phyloP scores from a whole-genome alignment of 2,113 vertebrate genomes.

The Menura novaehollandiae region DNA sequence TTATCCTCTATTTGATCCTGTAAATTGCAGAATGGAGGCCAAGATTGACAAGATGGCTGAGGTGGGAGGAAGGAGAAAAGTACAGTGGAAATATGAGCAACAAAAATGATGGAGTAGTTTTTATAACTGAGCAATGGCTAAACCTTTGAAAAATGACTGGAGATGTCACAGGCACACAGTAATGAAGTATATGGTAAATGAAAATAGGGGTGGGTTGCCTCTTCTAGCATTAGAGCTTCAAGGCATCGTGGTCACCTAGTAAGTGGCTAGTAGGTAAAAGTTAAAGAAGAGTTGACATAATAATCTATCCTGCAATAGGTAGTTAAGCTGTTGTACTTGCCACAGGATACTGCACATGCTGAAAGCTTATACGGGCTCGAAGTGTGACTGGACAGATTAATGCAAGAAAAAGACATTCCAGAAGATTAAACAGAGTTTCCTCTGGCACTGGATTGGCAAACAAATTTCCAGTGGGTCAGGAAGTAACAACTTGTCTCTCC shows the following conservation, averaged over 20 bases:
- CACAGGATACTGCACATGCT: not conserved
- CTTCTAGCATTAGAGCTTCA: not conserved
- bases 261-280: not conserved
- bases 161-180: not conserved
- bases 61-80: not conserved
- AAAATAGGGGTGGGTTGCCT: not conserved
- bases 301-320: not conserved
- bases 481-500: not conserved
- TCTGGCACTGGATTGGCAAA: not conserved
- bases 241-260: not conserved
- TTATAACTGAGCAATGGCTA: not conserved
- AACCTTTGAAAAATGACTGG: not conserved
- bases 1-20: not conserved
- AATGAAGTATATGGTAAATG: not conserved
- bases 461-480: not conserved
- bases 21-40: not conserved
- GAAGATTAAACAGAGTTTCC: not conserved
- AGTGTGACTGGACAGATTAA: not conserved
- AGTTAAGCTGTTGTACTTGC: not conserved
- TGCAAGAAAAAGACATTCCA: not conserved
- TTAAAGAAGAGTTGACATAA: not conserved
- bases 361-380: not conserved
- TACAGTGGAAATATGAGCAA: not conserved
- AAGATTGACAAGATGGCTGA: not conserved
- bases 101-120: not conserved